Base-by-base conservation (phyloP, 2,797 vertebrate species). In the Allobates femoralis region DNA sequence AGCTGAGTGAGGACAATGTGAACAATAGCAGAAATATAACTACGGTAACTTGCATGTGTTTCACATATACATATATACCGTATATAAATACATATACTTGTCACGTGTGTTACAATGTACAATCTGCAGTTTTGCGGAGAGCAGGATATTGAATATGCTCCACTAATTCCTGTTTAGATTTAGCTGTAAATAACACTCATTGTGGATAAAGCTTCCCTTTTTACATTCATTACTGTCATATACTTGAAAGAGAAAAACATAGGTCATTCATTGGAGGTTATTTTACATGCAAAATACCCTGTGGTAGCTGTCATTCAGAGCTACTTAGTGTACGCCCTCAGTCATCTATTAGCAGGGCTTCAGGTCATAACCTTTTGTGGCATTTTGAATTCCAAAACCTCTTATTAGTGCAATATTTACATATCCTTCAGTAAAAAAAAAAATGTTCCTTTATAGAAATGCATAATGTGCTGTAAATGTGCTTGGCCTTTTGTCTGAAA, bases 401-500 rank as follows among this genome's bases (percentile, higher is more conserved):
- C 96, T 97, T 96, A 97, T 96, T 96, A 98, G 95, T 93, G 94
- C 94, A 94, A 91, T 95, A 97, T 97, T 97, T 97, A 96, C 97
- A 98, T 96, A 96, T 95, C 94, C 95, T 95, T 94, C 94, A 90
- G 94, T 91, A 91, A 93, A 95, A 91, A 94, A n/a, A 95, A 93
- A 93, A 96, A 93, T 90, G 90, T 94, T 93, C 93, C 88, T 92
- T 94, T 94, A 91, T 94, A 92, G 94, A 94, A 94, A 95, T 91
- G 93, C 96, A 95, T 93, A 93, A 95, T 95, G 95, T 94, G 93
- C 93, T 96, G 94, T 95, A 96, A 96, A 96, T 96, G 94, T 92
- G 91, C 95, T 94, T 97, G 95, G 96, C 96, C 96, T 97, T 97
- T 96, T 95, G 95, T 96, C 94, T 95, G 93, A 94, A 95, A 93